A percentile compares a stretch with the other conserved stretches of the same genome.
Conservation (phyloP, 2,113 vertebrate species). For the Monarcha castaneiventris region DNA sequence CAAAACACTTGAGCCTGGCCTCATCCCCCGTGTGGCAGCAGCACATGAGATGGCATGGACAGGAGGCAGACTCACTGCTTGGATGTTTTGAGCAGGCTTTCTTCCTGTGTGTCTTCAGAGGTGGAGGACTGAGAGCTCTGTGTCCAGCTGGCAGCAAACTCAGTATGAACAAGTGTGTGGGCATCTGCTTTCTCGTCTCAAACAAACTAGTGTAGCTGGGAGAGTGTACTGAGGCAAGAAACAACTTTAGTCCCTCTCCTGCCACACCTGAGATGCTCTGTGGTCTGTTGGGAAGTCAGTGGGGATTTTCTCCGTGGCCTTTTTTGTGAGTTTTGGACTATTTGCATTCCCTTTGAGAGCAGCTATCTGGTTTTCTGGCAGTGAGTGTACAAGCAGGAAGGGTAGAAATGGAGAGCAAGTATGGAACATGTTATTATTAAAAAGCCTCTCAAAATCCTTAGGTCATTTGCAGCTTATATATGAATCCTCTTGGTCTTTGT, state of each 20-base stretch:
- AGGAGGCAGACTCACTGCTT: background rate
- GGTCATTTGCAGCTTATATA: background rate
- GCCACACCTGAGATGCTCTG: background rate
- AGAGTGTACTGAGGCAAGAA: background rate
- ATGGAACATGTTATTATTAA: background rate
- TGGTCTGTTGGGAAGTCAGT: background rate
- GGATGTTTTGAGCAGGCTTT: background rate
- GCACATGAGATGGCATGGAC: fast-evolving
- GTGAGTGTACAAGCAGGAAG: background rate
- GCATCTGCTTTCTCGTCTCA: background rate
- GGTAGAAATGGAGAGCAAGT: background rate
- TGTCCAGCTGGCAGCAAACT: background rate
- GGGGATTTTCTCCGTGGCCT: background rate
- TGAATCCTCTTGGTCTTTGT: background rate
- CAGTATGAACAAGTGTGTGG: background rate
- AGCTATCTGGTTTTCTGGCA: background rate
- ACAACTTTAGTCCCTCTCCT: background rate
- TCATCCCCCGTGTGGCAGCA: fast-evolving
- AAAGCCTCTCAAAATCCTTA: background rate
- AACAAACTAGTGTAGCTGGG: background rate
- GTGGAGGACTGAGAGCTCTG: background rate
- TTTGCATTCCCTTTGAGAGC: background rate
- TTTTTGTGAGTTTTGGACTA: background rate
- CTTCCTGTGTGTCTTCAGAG: background rate
- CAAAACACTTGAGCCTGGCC: fast-evolving